These are phyloP conservation scores for Chrysomela aeneicollis DNA, from an alignment of 2,888 invertebrate species.

Conservation along the genomic window DNA sequence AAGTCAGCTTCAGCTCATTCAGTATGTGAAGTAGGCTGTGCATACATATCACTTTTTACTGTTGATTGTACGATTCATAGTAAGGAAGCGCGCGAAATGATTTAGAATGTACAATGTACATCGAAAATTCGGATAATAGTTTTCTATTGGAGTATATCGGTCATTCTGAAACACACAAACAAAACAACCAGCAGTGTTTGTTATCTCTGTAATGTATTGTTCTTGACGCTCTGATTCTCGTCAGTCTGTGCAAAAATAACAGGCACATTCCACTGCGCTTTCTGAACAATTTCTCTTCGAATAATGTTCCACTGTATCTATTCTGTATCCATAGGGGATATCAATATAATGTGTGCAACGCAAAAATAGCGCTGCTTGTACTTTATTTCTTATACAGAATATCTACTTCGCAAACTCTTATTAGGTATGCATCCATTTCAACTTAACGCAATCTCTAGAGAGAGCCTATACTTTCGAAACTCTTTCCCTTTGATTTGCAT, in stretches of 20 bases:
- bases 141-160: too few relatives aligned
- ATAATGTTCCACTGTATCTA: background rate
- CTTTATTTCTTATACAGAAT: background rate
- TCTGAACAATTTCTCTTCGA: background rate
- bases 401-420: background rate
- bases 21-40: background rate
- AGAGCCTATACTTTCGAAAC: slow-evolving; percentile 1
- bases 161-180: too few relatives aligned
- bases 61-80: background rate
- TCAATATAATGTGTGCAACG: too few relatives aligned
- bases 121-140: background rate
- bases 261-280: background rate
- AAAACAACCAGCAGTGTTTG: background rate
- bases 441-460: slow-evolving; percentile 2
- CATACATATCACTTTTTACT: background rate
- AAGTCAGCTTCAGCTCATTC: background rate
- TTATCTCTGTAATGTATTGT: background rate
- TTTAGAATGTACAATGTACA: background rate
- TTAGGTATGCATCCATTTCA: slow-evolving; percentile 15
- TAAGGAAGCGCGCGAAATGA: background rate
- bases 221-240: background rate
- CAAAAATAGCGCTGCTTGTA: too few relatives aligned
- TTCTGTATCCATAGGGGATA: too few relatives aligned
- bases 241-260: background rate
- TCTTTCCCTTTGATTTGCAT: slow-evolving; percentile 11